A percentile compares a stretch with the other conserved stretches of the same genome.
Evolutionary conservation across 2,797 vertebrate species (phyloP).

Genomic region (Enoplosus armatus): DNA sequence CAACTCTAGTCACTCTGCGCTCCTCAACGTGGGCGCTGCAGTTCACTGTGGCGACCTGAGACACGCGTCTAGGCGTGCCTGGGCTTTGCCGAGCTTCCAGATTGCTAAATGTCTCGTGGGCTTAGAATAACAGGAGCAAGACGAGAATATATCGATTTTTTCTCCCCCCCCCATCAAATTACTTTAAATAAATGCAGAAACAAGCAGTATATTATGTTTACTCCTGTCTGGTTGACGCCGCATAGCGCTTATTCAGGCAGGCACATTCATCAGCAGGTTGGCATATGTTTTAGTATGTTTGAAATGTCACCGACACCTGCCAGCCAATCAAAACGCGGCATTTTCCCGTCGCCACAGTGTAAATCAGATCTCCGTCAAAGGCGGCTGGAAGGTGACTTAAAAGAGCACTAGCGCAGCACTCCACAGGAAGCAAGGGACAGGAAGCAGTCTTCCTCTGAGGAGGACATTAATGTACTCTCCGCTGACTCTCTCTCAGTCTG

Average conservation of each 20-base stretch:
- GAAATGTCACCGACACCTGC: no score
- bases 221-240: no score
- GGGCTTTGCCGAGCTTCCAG: neutral
- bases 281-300: no score
- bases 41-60: neutral
- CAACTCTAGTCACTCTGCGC: slow-evolving; percentile 18
- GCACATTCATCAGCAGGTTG: no score
- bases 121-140: no score
- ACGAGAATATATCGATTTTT: no score
- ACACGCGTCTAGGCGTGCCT: neutral
- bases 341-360: neutral
- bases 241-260: no score
- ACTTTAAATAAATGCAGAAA: no score
- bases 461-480: neutral
- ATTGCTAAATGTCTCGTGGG: neutral
- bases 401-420: neutral
- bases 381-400: neutral
- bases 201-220: no score
- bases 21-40: neutral
- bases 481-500: neutral
- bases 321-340: no score
- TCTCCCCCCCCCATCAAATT: no score
- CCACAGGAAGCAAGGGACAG: slow-evolving; percentile 1
- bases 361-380: neutral
- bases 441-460: neutral